These are phyloP conservation scores for Euphonia xanthogaster DNA, from an alignment of 2,797 vertebrate genomes.

Conservation along the genomic window DNA sequence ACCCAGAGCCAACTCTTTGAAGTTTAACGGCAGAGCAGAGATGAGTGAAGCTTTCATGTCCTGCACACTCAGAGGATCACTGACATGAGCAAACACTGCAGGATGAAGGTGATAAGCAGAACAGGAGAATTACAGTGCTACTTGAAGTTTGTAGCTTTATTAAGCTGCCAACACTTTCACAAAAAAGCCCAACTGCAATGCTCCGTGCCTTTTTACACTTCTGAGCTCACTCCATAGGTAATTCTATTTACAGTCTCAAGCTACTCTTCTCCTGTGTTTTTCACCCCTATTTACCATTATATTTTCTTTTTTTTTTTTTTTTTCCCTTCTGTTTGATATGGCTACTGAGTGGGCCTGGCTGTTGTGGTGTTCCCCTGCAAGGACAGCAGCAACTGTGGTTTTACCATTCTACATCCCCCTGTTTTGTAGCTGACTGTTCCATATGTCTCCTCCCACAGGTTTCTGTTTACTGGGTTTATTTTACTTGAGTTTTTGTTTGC, in stretches of 20 bases:
- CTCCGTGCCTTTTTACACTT: neutral
- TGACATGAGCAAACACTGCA: neutral
- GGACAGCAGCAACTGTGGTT: neutral
- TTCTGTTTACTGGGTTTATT: neutral
- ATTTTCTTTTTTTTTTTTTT: neutral
- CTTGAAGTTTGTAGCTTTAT: neutral
- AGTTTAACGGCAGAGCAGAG: neutral
- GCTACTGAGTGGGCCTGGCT: accelerated
- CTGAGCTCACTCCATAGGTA: neutral
- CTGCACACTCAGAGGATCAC: neutral
- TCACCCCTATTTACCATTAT: neutral
- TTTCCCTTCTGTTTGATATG: neutral
- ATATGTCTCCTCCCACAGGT: neutral
- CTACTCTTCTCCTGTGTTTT: neutral
- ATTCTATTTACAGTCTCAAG: neutral
- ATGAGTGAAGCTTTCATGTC: neutral
- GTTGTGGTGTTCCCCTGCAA: accelerated
- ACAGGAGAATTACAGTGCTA: neutral
- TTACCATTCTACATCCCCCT: neutral
- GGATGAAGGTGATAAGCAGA: neutral
- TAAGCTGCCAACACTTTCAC: neutral
- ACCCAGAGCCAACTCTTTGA: neutral
- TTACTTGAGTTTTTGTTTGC: neutral
- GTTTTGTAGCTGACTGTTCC: neutral
- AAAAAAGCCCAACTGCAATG: neutral